A percentile compares a stretch with the other conserved stretches of the same genome.
phyloP scores from a whole-genome alignment of 1,140 invertebrate species.

The Atta texana region DNA sequence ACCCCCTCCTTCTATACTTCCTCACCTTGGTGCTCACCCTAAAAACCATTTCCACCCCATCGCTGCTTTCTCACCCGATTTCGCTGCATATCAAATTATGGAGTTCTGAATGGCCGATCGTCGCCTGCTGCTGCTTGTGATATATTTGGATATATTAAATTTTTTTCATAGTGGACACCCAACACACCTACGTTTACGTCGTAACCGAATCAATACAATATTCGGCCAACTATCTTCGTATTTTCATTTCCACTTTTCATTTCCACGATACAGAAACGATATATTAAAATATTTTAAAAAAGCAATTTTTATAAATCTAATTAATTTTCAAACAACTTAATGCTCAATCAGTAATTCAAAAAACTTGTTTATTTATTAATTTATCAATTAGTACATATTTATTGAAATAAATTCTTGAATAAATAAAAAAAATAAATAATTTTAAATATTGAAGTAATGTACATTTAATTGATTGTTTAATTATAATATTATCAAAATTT shows the following conservation, averaged over 20 bases:
- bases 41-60: slow-evolving; percentile 84
- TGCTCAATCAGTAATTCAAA: not conserved
- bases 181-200: slow-evolving; percentile 51
- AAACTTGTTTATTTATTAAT: slow-evolving; percentile 10
- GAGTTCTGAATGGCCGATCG: slow-evolving; percentile 85
- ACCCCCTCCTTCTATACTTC: slow-evolving; percentile 61
- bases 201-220: slow-evolving; percentile 64
- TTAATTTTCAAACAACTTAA: slow-evolving; percentile 18
- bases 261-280: not conserved
- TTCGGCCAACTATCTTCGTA: slow-evolving; percentile 29
- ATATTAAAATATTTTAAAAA: not conserved
- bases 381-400: not conserved
- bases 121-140: slow-evolving; percentile 84
- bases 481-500: not conserved
- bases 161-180: slow-evolving; percentile 78
- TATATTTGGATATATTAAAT: slow-evolving; percentile 87
- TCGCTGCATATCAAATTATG: slow-evolving; percentile 86
- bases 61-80: slow-evolving; percentile 82
- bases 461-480: not conserved
- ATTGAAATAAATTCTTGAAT: not conserved
- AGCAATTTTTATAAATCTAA: not conserved
- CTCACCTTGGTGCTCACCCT: slow-evolving; percentile 73
- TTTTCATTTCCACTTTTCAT: not conserved
- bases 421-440: not conserved
- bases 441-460: not conserved